Base-by-base conservation (phyloP, 1,140 invertebrate species). In the Zaprionus ghesquierei region DNA sequence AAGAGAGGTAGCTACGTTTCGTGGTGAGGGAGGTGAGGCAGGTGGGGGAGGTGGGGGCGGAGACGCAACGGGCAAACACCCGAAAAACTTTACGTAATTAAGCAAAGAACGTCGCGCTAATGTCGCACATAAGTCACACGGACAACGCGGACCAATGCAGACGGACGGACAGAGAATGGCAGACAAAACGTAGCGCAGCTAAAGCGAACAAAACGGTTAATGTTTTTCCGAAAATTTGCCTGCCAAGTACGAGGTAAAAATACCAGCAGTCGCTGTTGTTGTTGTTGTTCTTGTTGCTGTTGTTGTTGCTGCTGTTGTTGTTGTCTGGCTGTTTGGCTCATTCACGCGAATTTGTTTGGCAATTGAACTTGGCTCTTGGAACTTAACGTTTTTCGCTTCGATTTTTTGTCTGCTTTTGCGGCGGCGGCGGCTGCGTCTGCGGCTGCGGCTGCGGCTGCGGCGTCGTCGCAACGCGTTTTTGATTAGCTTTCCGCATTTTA, bases 331-430 rank as follows among this genome's bases (percentile, higher is more conserved):
- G n/a, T 56, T 51, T 74, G 82, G 56, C 79, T 87, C 81, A 86
- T 84, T 89, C 85, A 84, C 85, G 84, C 84, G 85, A 89, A 87
- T 87, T 87, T 87, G 82, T 81, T 90, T 89, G 84, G 68, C 79
- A 85, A 90, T 89, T 90, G 89, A 91, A 91, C 89, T 91, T 91
- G 89, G 89, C 81, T 91, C 69, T 90, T 90, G 89, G 78, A 77
- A 85, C 61, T 64, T 71, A 38, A 69, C 79, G 75, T 89, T 89
- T 79, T 64, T 65, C 68, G 74, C 69, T 76, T 87, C 69, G 71
- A 77, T 84, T 74, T 65, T 66, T 70, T 79, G 10, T 50, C 38
- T 44, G 15, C 78, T 79, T 81, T 84, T 76, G 35, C 22, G 59
- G 72, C 59, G n/a, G 35, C 59, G 18, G 63, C 31, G 55, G 12